Base-by-base conservation (phyloP, 2,113 vertebrate species). In the Odontophorus gujanensis region DNA sequence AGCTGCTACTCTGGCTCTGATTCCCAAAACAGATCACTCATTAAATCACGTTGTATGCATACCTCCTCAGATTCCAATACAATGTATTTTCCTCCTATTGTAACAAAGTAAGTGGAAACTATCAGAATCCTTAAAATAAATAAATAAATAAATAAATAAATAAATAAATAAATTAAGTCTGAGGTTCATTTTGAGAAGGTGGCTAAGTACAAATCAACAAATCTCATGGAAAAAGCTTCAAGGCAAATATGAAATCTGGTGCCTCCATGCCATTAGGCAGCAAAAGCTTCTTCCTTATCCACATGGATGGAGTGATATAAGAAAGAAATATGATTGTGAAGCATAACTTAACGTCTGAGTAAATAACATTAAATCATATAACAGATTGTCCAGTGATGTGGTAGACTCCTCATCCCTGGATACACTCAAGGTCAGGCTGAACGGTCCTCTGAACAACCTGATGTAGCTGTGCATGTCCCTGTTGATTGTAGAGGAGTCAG, bases 311-410 rank as follows among this genome's bases (percentile, higher is more conserved):
- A 74, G 71, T 75, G 36, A n/a, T 90, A 69, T 50, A 43, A 61
- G 51, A 72, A 86, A n/a, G 12, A 84, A 92, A 76, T 36, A 26
- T n/a, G 85, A 20, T 28, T 34, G 18, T 18, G 43, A 78, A 17
- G 30, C 48, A 93, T 48, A 95, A 94, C 84, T 86, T 92, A 81
- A 90, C 62, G 71, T 38, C 40, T 21, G 22, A 79, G n/a, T 65
- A 53, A 81, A 42, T 79, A 81, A 78, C 9, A 76, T 50, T 25
- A 50, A 48, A 84, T 84, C 69, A 43, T 57, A 55, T 55, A 55
- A 55, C 28, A 32, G 28, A 10, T 19, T 55, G 16, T 28, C 28
- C 53, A 55, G 16, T 10, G 4, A 11, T 28, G 51, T 19, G 28
- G 28, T 55, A 14, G 17, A 30, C 9, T 9, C 28, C 28, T 17